These are phyloP conservation scores for Serranus cabrilla DNA, from an alignment of 2,797 vertebrate genomes.

Conservation along the genomic window DNA sequence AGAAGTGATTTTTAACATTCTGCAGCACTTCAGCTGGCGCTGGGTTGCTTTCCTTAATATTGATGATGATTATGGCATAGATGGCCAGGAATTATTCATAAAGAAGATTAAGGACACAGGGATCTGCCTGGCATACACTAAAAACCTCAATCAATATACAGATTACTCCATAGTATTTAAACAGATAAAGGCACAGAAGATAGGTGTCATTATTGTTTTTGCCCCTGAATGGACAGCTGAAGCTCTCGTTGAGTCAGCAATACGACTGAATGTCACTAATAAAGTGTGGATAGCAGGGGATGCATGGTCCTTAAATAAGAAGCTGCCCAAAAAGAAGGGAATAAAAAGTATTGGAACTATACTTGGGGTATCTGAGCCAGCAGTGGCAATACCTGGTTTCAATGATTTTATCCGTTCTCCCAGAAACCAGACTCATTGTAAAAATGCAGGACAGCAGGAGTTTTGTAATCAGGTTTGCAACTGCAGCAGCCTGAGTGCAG, in stretches of 20 bases:
- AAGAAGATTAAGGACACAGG: slow-evolving; percentile 48
- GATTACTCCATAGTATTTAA: slow-evolving; percentile 65
- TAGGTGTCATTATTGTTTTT: slow-evolving; percentile 84
- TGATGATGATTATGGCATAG: slow-evolving; percentile 75
- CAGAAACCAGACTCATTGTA: neutral
- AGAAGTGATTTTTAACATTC: slow-evolving; percentile 82
- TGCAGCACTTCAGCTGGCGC: slow-evolving; percentile 86
- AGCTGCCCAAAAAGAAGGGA: slow-evolving; percentile 66
- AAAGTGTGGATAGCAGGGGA: slow-evolving; percentile 90
- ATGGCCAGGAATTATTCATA: slow-evolving; percentile 72
- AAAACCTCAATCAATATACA: slow-evolving; percentile 29
- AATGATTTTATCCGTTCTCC: slow-evolving; percentile 71
- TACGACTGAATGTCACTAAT: slow-evolving; percentile 78
- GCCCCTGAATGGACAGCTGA: slow-evolving; percentile 25
- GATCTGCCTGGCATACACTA: slow-evolving; percentile 85
- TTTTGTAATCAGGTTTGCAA: slow-evolving; percentile 82
- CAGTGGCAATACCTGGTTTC: slow-evolving; percentile 74
- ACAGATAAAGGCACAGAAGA: slow-evolving; percentile 58
- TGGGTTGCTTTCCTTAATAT: slow-evolving; percentile 89
- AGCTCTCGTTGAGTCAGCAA: slow-evolving; percentile 79
- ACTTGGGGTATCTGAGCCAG: slow-evolving; percentile 83
- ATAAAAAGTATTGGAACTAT: slow-evolving; percentile 83
- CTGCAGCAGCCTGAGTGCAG: slow-evolving; percentile 46
- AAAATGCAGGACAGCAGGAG: neutral
- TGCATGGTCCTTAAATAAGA: slow-evolving; percentile 82